phyloP scores from a whole-genome alignment of 2,888 invertebrate genomes.

The Parasteatoda lunata region DNA sequence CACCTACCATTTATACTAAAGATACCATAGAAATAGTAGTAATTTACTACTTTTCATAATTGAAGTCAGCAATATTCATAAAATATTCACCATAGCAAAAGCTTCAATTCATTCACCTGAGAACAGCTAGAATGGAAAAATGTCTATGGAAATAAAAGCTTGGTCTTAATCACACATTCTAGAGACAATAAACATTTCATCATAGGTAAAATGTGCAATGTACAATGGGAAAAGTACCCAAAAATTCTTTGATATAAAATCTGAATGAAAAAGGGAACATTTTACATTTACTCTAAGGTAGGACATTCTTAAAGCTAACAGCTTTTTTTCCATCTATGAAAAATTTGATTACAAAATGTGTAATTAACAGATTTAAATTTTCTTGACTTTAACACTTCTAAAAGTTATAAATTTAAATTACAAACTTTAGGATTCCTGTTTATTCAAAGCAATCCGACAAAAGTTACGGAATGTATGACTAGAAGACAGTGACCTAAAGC shows the following conservation, averaged over 20 bases:
- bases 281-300: conserved; percentile 13
- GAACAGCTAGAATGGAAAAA: conserved; percentile 54
- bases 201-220: conserved; percentile 21
- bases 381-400: background rate
- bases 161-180: background rate
- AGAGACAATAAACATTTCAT: conserved; percentile 8
- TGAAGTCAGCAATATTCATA: conserved; percentile 61
- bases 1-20: conserved; percentile 65
- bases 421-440: conserved; percentile 22
- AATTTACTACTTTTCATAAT: conserved; percentile 48
- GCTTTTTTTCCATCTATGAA: conserved; percentile 37
- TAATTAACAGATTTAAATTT: background rate
- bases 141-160: conserved; percentile 30
- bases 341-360: conserved; percentile 6
- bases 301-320: conserved; percentile 9
- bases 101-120: conserved; percentile 60
- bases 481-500: conserved; percentile 50
- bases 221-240: background rate
- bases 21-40: conserved; percentile 59
- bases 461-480: conserved; percentile 35
- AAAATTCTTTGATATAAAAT: background rate
- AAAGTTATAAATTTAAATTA: background rate
- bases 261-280: conserved; percentile 3
- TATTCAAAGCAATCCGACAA: conserved; percentile 32
- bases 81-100: conserved; percentile 67